Base-by-base conservation (phyloP, 2,113 vertebrate species). In the Gobio gobio region DNA sequence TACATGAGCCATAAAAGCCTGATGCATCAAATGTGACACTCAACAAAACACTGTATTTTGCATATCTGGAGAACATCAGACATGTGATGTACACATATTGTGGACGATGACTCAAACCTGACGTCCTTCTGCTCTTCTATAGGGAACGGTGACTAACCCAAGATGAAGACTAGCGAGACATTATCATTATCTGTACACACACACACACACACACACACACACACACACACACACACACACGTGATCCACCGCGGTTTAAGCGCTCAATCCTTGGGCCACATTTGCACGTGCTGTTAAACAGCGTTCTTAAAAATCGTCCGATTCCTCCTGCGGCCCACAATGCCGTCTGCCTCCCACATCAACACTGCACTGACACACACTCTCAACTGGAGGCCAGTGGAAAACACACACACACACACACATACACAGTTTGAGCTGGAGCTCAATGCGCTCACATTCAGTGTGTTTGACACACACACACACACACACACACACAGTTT, bases 211-310 rank as follows among this genome's bases (percentile, higher is more conserved):
- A n/a, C n/a, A n/a, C n/a, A n/a, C n/a, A n/a, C n/a, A n/a, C n/a
- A n/a, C n/a, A n/a, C n/a, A n/a, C n/a, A n/a, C n/a, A n/a, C n/a
- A n/a, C 78, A 84, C 63, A 85, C 59, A 80, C 78, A 64, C 78
- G 58, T 82, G 63, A 82, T 16, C 18, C 0, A 2, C 20, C 29
- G 29, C 29, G 10, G 1, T 14, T 54, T 3, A 22, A 10, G 5
- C 20, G 3, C 36, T n/a, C 82, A 56, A 49, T 72, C 66, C 64
- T 88, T n/a, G 64, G 82, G 82, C 59, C 22, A 84, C 2, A 58
- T 82, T 83, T 73, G 20, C 20, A 78, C 77, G 63, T 79, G 80
- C 86, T 75, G 63, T 73, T 64, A 78, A 86, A 86, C 86, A n/a
- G 51, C 14, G 5, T 56, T 58, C 26, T 40, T 16, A 54, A 26